Evolutionary conservation across 2,113 vertebrate genomes (phyloP).

Genomic region (Pionites leucogaster): DNA sequence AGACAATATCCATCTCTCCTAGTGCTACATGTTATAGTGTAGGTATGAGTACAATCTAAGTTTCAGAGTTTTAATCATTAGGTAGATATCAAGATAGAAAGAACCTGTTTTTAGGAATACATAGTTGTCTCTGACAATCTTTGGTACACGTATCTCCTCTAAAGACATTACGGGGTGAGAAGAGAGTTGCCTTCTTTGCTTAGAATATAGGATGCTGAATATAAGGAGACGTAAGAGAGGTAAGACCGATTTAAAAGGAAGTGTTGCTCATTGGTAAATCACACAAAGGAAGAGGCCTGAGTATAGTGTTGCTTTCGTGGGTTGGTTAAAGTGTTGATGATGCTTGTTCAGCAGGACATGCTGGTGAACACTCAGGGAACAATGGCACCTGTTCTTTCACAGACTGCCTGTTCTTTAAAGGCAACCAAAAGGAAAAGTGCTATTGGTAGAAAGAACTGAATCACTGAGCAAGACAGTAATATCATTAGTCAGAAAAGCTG

Average conservation of each 20-base stretch:
- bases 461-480: neutral
- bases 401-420: neutral
- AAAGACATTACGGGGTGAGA: neutral
- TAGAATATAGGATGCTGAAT: neutral
- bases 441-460: neutral
- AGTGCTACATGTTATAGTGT: neutral
- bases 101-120: neutral
- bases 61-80: neutral
- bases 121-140: neutral
- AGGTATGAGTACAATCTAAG: neutral
- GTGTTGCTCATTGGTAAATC: neutral
- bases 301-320: accelerated
- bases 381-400: neutral
- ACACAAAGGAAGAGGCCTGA: neutral
- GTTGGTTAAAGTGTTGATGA: neutral
- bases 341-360: accelerated
- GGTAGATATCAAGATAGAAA: neutral
- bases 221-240: neutral
- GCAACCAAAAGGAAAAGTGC: neutral
- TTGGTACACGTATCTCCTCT: neutral
- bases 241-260: neutral
- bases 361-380: neutral
- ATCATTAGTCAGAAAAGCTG: neutral
- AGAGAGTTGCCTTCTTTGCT: neutral
- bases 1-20: neutral